Percentiles rank a stretch among this genome's conserved stretches.
Evolutionary conservation across 2,888 invertebrate species (phyloP).

Genomic region (Exocentrus adspersus): DNA sequence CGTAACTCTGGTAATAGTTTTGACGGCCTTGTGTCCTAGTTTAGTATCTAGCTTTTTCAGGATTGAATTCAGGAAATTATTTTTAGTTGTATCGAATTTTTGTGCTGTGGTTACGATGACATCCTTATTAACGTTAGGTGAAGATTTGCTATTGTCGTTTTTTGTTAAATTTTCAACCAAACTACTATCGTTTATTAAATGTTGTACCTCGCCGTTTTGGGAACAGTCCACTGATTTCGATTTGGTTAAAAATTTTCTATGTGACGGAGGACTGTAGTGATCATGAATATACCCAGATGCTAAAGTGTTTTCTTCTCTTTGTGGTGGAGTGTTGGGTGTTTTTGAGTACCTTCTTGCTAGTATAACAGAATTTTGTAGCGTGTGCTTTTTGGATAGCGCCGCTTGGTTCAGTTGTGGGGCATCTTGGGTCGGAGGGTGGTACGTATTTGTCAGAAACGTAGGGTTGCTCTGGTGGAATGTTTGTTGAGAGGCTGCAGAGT

Average conservation of each 20-base stretch:
- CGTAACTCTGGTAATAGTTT: slow-evolving; percentile 32
- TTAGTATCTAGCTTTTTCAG: slow-evolving; percentile 35
- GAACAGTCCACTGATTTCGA: slow-evolving; percentile 46
- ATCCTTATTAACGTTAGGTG: slow-evolving; percentile 31
- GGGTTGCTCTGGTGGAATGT: slow-evolving; percentile 56
- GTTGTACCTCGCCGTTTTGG: background rate
- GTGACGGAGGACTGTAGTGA: slow-evolving; percentile 56
- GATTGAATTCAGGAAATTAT: slow-evolving; percentile 29
- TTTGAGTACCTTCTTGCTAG: slow-evolving; percentile 48
- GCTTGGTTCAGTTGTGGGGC: slow-evolving; percentile 3
- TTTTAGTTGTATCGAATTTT: slow-evolving; percentile 24
- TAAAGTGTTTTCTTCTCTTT: slow-evolving; percentile 35
- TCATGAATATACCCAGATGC: slow-evolving; percentile 57
- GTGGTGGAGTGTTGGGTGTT: slow-evolving; percentile 37
- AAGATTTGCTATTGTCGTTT: slow-evolving; percentile 29
- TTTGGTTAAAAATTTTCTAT: slow-evolving; percentile 46
- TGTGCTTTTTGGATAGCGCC: slow-evolving; percentile 27
- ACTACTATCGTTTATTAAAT: background rate
- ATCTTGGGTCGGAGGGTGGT: slow-evolving; percentile 13
- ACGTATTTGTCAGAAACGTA: slow-evolving; percentile 30
- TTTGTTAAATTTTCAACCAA: background rate
- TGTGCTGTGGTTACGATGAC: slow-evolving; percentile 5
- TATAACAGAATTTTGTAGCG: slow-evolving; percentile 49
- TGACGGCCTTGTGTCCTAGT: slow-evolving; percentile 38
- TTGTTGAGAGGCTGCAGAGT: slow-evolving; percentile 57